These are phyloP conservation scores for Nomada hirtipes DNA, from an alignment of 2,888 invertebrate species.

Conservation along the genomic window DNA sequence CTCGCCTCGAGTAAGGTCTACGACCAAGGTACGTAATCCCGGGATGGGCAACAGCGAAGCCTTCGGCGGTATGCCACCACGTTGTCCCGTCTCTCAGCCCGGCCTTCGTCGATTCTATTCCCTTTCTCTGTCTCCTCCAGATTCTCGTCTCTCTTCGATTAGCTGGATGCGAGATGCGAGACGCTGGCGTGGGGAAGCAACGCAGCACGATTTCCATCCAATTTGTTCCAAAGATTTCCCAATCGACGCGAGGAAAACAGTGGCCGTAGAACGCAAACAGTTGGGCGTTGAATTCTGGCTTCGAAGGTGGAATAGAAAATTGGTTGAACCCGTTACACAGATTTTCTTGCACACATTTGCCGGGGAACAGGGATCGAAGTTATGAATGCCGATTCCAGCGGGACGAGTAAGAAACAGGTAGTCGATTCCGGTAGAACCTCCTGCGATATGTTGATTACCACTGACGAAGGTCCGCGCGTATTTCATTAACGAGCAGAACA, in stretches of 20 bases:
- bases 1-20: constrained; percentile 75
- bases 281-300: no score
- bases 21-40: constrained; percentile 77
- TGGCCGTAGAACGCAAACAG: neutral
- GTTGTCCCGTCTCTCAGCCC: constrained; percentile 26
- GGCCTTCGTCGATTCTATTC: constrained; percentile 31
- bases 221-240: constrained; percentile 3
- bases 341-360: constrained; percentile 35
- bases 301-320: constrained; percentile 1
- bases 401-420: constrained; percentile 38
- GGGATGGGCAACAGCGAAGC: constrained; percentile 71
- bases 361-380: constrained; percentile 18
- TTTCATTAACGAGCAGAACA: constrained; percentile 1
- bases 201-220: constrained; percentile 15
- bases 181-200: neutral
- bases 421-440: constrained; percentile 5
- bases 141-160: neutral
- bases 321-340: constrained; percentile 38
- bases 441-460: constrained; percentile 23
- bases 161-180: neutral
- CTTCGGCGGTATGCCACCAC: constrained; percentile 62
- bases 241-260: neutral
- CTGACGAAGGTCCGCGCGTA: constrained; percentile 34
- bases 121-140: constrained; percentile 6
- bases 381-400: constrained; percentile 36